Percentiles rank a stretch among this genome's conserved stretches.
Conservation (phyloP, 2,113 vertebrate genomes). For the Cyanoramphus novaezelandiae region DNA sequence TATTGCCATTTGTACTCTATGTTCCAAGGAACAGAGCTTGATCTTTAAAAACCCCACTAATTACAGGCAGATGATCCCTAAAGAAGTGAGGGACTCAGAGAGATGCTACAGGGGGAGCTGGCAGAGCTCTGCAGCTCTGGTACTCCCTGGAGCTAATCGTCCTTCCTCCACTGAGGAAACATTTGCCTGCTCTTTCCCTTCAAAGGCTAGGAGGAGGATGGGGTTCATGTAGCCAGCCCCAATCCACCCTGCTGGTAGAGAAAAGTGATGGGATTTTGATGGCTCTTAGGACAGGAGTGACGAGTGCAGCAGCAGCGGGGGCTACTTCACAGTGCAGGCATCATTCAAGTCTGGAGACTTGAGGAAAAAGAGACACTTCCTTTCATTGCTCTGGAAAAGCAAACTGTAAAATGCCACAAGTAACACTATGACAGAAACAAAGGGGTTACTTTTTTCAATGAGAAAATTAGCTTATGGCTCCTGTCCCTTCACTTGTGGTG, state of each 20-base stretch:
- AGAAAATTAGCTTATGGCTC: background rate
- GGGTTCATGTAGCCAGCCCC: background rate
- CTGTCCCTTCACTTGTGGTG: background rate
- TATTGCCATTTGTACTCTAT: background rate
- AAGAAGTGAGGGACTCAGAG: background rate
- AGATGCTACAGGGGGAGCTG: background rate
- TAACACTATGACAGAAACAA: background rate
- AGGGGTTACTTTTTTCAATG: background rate
- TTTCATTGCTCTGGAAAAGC: background rate
- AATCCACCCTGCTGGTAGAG: background rate
- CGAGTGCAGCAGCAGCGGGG: background rate
- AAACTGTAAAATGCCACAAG: background rate
- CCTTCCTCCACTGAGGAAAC: background rate
- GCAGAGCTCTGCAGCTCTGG: background rate
- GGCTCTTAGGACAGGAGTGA: background rate
- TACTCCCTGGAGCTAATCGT: background rate
- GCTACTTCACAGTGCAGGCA: background rate
- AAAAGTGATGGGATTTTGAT: background rate
- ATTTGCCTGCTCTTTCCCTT: background rate
- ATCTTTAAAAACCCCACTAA: background rate
- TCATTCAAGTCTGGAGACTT: background rate
- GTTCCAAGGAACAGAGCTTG: background rate
- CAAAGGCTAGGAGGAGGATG: background rate
- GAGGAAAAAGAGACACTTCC: background rate
- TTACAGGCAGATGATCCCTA: background rate